phyloP scores from a whole-genome alignment of 2,888 invertebrate genomes.

The Griposia aprilina region DNA sequence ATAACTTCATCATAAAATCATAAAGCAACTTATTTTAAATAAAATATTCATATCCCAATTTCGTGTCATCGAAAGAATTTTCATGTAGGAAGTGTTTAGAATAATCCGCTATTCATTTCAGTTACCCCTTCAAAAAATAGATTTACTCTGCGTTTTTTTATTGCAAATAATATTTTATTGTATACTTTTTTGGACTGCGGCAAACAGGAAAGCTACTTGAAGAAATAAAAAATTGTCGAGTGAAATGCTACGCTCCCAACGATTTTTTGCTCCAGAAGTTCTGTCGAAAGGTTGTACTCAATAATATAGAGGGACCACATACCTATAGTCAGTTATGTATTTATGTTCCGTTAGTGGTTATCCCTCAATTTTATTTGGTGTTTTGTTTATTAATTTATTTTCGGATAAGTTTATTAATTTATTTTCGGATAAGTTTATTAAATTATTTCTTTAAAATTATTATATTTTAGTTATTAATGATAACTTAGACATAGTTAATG shows the following conservation, averaged over 20 bases:
- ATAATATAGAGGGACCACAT: conserved; percentile 11
- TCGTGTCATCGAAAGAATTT: conserved; percentile 3
- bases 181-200: conserved; percentile 26
- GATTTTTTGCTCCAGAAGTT: conserved; percentile 45
- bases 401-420: background rate
- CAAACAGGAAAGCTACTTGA: conserved; percentile 50
- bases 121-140: conserved; percentile 15
- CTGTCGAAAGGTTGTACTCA: conserved; percentile 3
- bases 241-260: conserved; percentile 27
- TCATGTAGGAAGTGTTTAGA: conserved; percentile 19
- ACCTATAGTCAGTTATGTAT: background rate
- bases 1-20: background rate
- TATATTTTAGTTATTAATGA: background rate
- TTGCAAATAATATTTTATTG: conserved; percentile 48
- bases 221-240: conserved; percentile 47
- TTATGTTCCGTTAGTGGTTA: conserved; percentile 3
- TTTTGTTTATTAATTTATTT: conserved; percentile 8
- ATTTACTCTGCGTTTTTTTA: conserved; percentile 25
- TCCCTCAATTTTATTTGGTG: background rate
- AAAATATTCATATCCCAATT: conserved; percentile 21
- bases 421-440: background rate
- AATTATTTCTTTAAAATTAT: background rate
- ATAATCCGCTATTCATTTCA: conserved; percentile 52
- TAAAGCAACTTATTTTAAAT: conserved; percentile 17
- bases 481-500: background rate